Evolutionary conservation across 92 coral and sea anemone species (phyloP).

Genomic region (Meandrina meandrites): DNA sequence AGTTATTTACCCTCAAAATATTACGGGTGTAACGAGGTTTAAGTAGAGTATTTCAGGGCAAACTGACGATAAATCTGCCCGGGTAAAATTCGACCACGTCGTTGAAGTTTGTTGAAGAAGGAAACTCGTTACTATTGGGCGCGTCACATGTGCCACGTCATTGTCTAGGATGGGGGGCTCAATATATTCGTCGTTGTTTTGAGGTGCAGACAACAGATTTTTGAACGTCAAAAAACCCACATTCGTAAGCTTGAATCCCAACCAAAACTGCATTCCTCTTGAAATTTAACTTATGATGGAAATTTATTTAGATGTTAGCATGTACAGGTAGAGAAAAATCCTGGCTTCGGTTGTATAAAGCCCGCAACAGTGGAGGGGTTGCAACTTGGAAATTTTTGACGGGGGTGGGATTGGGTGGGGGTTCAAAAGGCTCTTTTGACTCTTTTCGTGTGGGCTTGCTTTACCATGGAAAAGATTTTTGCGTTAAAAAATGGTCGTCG

Average conservation of each 20-base stretch:
- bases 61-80: conserved; percentile 47
- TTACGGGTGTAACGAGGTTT: background rate
- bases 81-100: conserved; percentile 73
- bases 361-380: too few species aligned
- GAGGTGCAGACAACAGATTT: background rate
- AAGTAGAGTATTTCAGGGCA: background rate
- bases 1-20: background rate
- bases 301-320: too few species aligned
- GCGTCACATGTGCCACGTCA: conserved; percentile 99
- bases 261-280: too few species aligned
- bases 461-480: too few species aligned
- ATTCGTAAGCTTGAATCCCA: background rate
- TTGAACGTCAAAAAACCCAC: background rate
- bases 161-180: conserved; percentile 77
- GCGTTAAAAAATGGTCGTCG: too few species aligned
- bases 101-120: conserved; percentile 59
- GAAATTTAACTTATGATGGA: too few species aligned
- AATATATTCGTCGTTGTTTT: conserved; percentile 26
- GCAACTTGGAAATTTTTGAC: too few species aligned
- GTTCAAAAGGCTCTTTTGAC: too few species aligned
- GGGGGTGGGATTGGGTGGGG: too few species aligned
- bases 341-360: too few species aligned
- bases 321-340: too few species aligned
- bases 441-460: too few species aligned
- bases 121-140: conserved; percentile 90